Conservation (phyloP, 2,797 vertebrate species). For the Coregonus ussuriensis region DNA sequence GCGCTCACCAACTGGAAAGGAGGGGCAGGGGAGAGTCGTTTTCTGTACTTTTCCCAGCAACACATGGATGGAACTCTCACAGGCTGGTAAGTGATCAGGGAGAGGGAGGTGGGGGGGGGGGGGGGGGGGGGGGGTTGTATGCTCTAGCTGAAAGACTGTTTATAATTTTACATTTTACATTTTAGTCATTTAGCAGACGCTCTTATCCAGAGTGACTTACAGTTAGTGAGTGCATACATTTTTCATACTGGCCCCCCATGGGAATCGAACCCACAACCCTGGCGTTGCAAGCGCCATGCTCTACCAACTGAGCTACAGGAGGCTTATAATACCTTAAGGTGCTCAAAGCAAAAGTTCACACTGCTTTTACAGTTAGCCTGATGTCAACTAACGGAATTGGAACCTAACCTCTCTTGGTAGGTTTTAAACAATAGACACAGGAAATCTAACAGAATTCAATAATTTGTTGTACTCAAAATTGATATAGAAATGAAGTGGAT, state of each 20-base stretch:
- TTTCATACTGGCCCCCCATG: too few species aligned
- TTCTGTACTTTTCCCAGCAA: conserved; percentile 13
- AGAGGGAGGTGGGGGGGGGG: neutral
- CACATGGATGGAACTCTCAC: conserved; percentile 19
- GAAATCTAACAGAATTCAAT: neutral
- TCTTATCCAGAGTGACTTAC: too few species aligned
- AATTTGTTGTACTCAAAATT: neutral
- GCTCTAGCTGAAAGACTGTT: conserved; percentile 9
- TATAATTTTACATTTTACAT: neutral
- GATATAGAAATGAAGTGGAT: neutral
- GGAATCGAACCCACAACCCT: too few species aligned
- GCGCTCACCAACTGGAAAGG: neutral
- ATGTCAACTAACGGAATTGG: neutral
- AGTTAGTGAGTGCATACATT: too few species aligned
- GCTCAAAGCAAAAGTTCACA: conserved; percentile 28
- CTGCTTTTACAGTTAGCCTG: neutral
- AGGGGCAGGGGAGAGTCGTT: conserved; percentile 10
- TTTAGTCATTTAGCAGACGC: too few species aligned
- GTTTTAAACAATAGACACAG: neutral
- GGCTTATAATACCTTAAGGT: conserved; percentile 13
- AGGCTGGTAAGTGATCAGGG: conserved; percentile 25
- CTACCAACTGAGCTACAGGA: too few species aligned
- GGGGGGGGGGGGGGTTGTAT: neutral
- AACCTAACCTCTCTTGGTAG: neutral
- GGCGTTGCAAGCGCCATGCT: too few species aligned